Conservation (phyloP, 2,113 vertebrate genomes). For the Rhineura floridana region DNA sequence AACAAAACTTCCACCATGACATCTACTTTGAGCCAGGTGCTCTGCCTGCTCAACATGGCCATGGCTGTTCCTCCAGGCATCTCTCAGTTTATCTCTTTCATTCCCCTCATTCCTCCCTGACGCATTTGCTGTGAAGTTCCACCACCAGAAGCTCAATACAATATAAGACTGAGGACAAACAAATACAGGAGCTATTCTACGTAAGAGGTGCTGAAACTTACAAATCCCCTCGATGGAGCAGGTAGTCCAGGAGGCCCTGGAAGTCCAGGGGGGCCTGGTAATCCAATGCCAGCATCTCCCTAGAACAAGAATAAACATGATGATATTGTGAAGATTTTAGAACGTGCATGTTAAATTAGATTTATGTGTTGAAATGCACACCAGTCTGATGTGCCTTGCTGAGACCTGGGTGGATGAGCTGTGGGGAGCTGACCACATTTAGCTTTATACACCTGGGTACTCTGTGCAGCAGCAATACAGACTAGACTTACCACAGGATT, state of each 20-base stretch:
- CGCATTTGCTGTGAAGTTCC: background rate
- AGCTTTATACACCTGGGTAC: too few relatives aligned
- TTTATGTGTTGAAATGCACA: background rate
- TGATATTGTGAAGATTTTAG: conserved; percentile 20
- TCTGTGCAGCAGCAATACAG: too few relatives aligned
- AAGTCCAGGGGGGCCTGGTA: conserved; percentile 79
- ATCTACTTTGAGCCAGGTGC: background rate
- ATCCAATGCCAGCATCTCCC: conserved; percentile 79
- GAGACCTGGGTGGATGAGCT: background rate
- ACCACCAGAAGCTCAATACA: background rate
- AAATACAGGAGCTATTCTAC: conserved; percentile 53
- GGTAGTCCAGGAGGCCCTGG: conserved; percentile 74
- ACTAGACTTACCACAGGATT: too few relatives aligned
- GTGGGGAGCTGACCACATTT: background rate
- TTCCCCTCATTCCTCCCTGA: background rate
- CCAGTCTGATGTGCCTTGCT: background rate
- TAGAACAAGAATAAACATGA: conserved; percentile 54
- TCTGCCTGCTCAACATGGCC: background rate
- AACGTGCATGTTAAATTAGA: background rate
- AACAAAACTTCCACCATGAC: background rate
- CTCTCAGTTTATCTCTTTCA: background rate
- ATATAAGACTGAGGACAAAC: background rate
- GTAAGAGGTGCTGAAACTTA: conserved; percentile 52
- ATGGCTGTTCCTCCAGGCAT: background rate
- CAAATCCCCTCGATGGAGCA: conserved; percentile 52